Base-by-base conservation (phyloP, 2,888 invertebrate species). In the Yponomeuta malinellus region DNA sequence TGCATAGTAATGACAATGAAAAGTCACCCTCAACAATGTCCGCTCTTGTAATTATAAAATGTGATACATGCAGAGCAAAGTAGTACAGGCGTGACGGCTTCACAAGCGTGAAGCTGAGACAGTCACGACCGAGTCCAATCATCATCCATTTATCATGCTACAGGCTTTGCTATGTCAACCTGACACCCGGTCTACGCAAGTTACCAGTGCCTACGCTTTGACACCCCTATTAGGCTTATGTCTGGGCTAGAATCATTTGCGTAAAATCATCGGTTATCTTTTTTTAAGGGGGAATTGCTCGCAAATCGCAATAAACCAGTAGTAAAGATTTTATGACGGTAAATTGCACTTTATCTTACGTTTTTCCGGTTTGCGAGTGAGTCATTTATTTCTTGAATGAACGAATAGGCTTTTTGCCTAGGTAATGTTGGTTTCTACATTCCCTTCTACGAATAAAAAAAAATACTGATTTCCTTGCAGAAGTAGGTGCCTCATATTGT, bases 71-170 rank as follows among this genome's bases (percentile, higher is more conserved):
- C 43, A 59, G 52, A 59, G 52, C 52, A 59, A 52, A 59, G 48
- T 23, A 23, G 68, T 23, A 68, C 9, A 2, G 4, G 68, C 68
- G 43, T 67, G 43, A 67, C 43, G 67, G 29, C 33, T 59, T 59
- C 15, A 59, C 52, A 59, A 29, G 15, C 37, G 67, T 67, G 52
- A 59, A 37, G n/a, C 43, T 43, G 37, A 9, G 12, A 37, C 10
- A 10, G 67, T 65, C 66, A 65, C 69, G 69, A 43, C 74, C 79
- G 77, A 78, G 73, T 72, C 80, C 74, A 83, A 83, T 82, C 71
- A 68, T 8, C 66, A 52, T 72, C 74, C 73, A 78, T 79, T 81
- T 72, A 77, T 71, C 71, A 67, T 29, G 29, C 43, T 10, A 43
- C 15, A 59, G 59, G 8, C 10, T 23, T 23, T 37, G 43, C 52